Conservation (phyloP, 30 jellyfish, hydroid and myxozoan species). For the Aurelia aurita region DNA sequence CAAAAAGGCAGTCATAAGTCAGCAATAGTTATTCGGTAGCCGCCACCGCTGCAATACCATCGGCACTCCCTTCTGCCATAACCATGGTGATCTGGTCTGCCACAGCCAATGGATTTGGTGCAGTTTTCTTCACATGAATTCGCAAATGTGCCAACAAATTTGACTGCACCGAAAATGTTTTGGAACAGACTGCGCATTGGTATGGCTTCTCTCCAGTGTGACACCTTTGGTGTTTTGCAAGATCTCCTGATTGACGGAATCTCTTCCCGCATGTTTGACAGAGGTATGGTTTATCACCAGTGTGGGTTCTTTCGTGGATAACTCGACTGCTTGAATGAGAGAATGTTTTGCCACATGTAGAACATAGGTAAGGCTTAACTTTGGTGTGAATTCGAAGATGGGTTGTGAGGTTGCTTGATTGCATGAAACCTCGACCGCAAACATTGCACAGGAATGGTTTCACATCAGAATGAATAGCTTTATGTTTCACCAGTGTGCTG, state of each 20-base stretch:
- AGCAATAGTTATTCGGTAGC: too few relatives aligned
- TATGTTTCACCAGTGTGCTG: slow-evolving; percentile 29
- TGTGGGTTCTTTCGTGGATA: slow-evolving; percentile 64
- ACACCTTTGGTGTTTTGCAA: slow-evolving; percentile 59
- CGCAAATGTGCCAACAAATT: slow-evolving; percentile 65
- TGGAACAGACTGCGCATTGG: slow-evolving; percentile 70
- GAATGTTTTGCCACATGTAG: slow-evolving; percentile 54
- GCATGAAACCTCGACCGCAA: slow-evolving; percentile 70
- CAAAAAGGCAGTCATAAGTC: too few relatives aligned
- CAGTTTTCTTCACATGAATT: slow-evolving; percentile 64
- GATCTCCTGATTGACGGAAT: slow-evolving; percentile 72
- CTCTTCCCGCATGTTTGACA: slow-evolving; percentile 66
- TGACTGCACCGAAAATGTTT: slow-evolving; percentile 63
- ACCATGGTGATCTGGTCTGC: slow-evolving; percentile 19
- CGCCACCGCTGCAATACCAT: too few relatives aligned
- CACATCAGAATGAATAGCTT: slow-evolving; percentile 43
- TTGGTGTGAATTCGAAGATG: slow-evolving; percentile 61
- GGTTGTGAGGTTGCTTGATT: slow-evolving; percentile 66
- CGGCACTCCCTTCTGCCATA: slow-evolving; percentile 8
- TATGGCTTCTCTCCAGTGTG: slow-evolving; percentile 75
- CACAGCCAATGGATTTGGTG: slow-evolving; percentile 23
- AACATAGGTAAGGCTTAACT: slow-evolving; percentile 52
- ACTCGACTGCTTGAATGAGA: slow-evolving; percentile 74
- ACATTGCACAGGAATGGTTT: slow-evolving; percentile 56
- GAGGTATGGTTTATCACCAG: slow-evolving; percentile 63